A percentile compares a stretch with the other conserved stretches of the same genome.
Evolutionary conservation across 2,113 vertebrate species (phyloP).

Genomic region (Scalopus aquaticus): DNA sequence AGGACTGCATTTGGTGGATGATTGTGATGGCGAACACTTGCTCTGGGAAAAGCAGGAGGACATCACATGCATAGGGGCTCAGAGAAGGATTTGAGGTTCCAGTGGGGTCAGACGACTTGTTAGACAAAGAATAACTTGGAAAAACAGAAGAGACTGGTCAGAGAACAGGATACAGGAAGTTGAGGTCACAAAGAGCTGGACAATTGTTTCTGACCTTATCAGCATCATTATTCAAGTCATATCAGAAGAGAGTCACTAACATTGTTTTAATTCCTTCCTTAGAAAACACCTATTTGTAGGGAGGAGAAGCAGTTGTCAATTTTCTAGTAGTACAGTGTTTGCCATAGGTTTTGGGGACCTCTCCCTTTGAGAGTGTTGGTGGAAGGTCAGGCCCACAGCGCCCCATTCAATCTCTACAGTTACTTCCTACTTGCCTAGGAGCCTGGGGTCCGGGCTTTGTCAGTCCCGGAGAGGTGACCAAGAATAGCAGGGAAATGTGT

Average conservation of each 20-base stretch:
- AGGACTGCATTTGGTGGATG: background rate
- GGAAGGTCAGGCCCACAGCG: background rate
- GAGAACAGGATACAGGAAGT: background rate
- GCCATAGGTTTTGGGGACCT: background rate
- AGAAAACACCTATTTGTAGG: background rate
- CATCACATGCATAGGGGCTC: rapidly evolving
- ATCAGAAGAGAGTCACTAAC: background rate
- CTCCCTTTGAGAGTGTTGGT: background rate
- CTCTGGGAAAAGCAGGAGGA: background rate
- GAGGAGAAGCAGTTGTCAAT: background rate
- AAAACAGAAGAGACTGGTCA: background rate
- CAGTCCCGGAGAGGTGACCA: background rate
- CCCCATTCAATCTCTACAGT: no score
- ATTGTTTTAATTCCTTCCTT: background rate
- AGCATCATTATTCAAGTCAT: background rate
- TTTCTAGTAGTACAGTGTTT: background rate
- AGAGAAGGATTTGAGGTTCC: background rate
- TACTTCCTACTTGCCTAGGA: background rate
- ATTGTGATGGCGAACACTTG: background rate
- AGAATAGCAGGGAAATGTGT: background rate
- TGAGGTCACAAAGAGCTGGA: background rate
- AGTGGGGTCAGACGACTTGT: background rate
- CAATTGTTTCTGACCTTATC: no score
- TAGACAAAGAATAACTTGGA: background rate
- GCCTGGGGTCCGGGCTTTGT: rapidly evolving